These are phyloP conservation scores for Diarsia brunnea DNA, from an alignment of 2,888 invertebrate genomes.

Conservation along the genomic window DNA sequence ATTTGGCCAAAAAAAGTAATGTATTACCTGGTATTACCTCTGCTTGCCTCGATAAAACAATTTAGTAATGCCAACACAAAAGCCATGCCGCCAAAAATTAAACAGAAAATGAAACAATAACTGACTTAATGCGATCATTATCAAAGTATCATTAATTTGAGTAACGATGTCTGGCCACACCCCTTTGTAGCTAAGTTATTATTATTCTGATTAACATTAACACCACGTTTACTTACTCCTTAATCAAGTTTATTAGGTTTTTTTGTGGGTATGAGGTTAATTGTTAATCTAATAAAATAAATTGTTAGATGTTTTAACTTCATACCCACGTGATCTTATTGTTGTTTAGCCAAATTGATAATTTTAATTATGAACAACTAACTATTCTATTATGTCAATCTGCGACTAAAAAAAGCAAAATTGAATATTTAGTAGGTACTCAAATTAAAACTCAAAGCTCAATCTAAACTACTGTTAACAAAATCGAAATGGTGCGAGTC, in stretches of 20 bases:
- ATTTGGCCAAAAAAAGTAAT: neutral
- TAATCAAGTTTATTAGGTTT: conserved; percentile 23
- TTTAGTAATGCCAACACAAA: neutral
- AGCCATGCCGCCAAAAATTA: neutral
- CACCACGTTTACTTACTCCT: conserved; percentile 39
- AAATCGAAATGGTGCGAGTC: neutral
- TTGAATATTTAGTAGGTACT: too few species aligned
- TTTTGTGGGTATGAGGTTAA: neutral
- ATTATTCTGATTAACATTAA: conserved; percentile 42
- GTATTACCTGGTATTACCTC: neutral
- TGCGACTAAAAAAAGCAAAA: neutral
- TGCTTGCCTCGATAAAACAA: conserved; percentile 2
- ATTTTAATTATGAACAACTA: neutral
- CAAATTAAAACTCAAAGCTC: too few species aligned
- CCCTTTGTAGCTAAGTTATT: conserved; percentile 29
- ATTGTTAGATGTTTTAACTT: neutral
- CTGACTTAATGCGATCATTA: conserved; percentile 30
- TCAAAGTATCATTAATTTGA: conserved; percentile 46
- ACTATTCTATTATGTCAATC: neutral
- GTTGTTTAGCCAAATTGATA: too few species aligned
- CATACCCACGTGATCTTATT: neutral
- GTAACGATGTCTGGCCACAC: conserved; percentile 43
- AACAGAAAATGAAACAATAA: conserved; percentile 20
- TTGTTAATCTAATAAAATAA: neutral
- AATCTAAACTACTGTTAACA: too few species aligned